phyloP scores from a whole-genome alignment of 2,113 vertebrate species.

The Thomomys bottae region DNA sequence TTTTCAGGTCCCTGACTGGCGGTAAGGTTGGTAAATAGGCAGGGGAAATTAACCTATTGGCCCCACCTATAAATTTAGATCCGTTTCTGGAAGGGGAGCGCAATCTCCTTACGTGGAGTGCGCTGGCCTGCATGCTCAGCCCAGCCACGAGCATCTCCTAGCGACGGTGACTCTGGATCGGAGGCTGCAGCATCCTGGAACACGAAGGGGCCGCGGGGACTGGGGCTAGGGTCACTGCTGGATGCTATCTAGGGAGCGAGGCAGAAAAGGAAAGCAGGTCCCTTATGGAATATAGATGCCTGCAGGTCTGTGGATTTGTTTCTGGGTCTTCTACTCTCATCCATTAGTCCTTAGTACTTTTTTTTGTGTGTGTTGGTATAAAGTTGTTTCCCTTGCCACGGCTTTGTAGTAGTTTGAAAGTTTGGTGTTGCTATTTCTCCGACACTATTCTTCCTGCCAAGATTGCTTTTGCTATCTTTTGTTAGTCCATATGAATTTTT shows the following conservation, averaged over 20 bases:
- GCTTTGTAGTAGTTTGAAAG: too few species aligned
- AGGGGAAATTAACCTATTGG: slow-evolving; percentile 77
- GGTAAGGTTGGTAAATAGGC: slow-evolving; percentile 48
- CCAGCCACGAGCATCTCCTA: background rate
- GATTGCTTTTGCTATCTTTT: too few species aligned
- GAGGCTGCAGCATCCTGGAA: accelerated
- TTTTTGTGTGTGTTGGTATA: too few species aligned
- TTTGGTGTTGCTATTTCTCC: too few species aligned
- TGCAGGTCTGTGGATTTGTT: too few species aligned
- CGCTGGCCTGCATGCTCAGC: background rate
- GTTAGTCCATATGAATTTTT: too few species aligned
- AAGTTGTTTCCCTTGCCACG: too few species aligned
- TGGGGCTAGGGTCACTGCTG: slow-evolving; percentile 30
- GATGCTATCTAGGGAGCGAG: background rate
- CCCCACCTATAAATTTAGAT: slow-evolving; percentile 72
- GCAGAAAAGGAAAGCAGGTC: slow-evolving; percentile 29
- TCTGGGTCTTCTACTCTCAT: too few species aligned
- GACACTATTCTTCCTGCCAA: too few species aligned
- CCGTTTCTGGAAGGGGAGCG: slow-evolving; percentile 65
- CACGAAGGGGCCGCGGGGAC: background rate
- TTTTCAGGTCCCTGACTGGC: slow-evolving; percentile 54
- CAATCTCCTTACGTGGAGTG: slow-evolving; percentile 37
- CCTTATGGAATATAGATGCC: too few species aligned
- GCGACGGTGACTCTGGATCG: slow-evolving; percentile 19
- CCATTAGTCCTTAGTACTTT: too few species aligned